Base-by-base conservation (phyloP, 2,888 invertebrate species). In the Thelaira solivaga region DNA sequence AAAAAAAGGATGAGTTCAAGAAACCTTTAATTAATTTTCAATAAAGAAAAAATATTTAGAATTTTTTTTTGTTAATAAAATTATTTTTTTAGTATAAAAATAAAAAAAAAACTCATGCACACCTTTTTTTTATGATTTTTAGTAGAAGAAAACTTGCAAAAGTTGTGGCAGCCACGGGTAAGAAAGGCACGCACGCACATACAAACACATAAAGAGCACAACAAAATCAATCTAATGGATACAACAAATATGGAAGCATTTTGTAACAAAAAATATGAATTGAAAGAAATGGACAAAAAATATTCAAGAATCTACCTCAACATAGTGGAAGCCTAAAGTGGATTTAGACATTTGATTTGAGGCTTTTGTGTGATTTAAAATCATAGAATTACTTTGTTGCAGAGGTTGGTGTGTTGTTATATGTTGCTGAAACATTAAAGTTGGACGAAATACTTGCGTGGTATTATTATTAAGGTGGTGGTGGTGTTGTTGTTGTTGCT, bases 341-440 rank as follows among this genome's bases (percentile, higher is more conserved):
- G 89, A 87, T 81, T 87, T 86, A 72, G 88, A 87, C 88, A 88
- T 88, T 85, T 86, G 86, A 84, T 84, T 80, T 5, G 24, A 49
- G 16, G 64, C 85, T 84, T 86, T 88, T 75, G 84, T 74, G 49
- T 86, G 87, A 82, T 81, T 87, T 80, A 85, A 86, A 82, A 84
- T 86, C 82, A 87, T 75, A 67, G 87, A 84, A 79, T 83, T 86
- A 82, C 85, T 84, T 84, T 85, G 86, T 84, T 86, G 87, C 67
- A 83, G 51, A 69, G 83, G 34, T 62, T 62, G 59, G 45, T 64
- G 79, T 67, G 45, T 11, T 47, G 71, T 34, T 64, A 69, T 59
- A 72, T 79, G 80, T 59, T 75, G 77, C 26, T 76, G 76, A 39
- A 55, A 73, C 64, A 73, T 24, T 16, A 57, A 18, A 10, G 51